These are phyloP conservation scores for Paraescarpia echinospica DNA, from an alignment of 1,140 invertebrate genomes.

Conservation along the genomic window DNA sequence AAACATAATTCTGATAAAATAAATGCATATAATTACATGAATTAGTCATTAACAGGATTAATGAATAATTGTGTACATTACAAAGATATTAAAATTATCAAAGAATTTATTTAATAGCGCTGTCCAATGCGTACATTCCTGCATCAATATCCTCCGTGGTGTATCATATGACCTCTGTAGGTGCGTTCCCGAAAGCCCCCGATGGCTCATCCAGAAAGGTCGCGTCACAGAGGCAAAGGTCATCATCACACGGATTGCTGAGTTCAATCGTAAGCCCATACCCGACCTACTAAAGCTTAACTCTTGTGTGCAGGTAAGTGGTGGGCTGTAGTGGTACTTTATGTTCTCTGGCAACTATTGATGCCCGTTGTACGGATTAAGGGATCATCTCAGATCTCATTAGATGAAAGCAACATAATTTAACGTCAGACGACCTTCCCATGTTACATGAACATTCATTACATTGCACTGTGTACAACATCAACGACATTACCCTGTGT, in stretches of 20 bases:
- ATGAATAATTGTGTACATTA: no score
- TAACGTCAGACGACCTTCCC: no score
- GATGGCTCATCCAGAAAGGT: constrained; percentile 35
- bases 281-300: constrained; percentile 14
- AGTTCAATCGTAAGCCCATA: constrained; percentile 25
- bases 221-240: constrained; percentile 31
- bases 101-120: no score
- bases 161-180: constrained; percentile 19
- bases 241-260: constrained; percentile 32
- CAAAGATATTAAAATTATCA: no score
- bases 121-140: no score
- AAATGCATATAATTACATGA: no score
- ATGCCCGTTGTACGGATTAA: background rate
- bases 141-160: background rate
- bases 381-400: background rate
- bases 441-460: no score
- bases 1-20: no score
- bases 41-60: no score
- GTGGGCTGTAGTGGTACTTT: background rate
- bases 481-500: no score
- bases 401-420: no score
- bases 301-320: background rate
- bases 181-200: constrained; percentile 35
- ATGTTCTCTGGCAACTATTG: background rate
- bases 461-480: no score